phyloP scores from a whole-genome alignment of 1,140 invertebrate genomes.

The Drosophila busckii region DNA sequence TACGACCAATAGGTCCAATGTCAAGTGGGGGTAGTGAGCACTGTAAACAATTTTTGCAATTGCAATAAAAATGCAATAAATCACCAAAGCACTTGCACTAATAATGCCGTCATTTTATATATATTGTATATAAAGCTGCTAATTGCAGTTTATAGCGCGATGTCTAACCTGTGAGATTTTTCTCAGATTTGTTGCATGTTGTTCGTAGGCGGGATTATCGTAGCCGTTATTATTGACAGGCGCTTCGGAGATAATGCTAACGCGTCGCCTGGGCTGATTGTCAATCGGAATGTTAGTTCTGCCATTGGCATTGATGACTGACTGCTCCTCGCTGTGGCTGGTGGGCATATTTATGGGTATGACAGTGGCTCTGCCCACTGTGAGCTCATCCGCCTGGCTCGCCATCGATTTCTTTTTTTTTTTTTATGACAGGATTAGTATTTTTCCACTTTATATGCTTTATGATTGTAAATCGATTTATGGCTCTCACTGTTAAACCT shows the following conservation, averaged over 20 bases:
- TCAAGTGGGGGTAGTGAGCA: constrained; percentile 63
- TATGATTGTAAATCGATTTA: not conserved
- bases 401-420: constrained; percentile 41
- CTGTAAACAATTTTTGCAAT: constrained; percentile 18
- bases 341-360: constrained; percentile 33
- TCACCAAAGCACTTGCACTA: constrained; percentile 5
- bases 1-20: constrained; percentile 80
- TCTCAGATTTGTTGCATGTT: constrained; percentile 54
- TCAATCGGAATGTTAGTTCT: constrained; percentile 67
- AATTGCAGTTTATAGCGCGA: not conserved
- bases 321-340: not conserved
- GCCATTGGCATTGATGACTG: constrained; percentile 29
- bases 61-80: no score
- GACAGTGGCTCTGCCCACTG: constrained; percentile 22
- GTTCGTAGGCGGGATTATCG: constrained; percentile 75
- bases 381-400: constrained; percentile 33
- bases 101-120: no score
- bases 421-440: not conserved
- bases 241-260: constrained; percentile 73
- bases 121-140: no score
- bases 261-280: constrained; percentile 70
- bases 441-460: constrained; percentile 6
- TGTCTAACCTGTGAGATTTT: constrained; percentile 77
- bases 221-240: constrained; percentile 43
- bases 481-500: constrained; percentile 19